A percentile compares a stretch with the other conserved stretches of the same genome.
These are phyloP conservation scores for Brenthis hecate DNA, from an alignment of 2,888 invertebrate species.

Conservation along the genomic window DNA sequence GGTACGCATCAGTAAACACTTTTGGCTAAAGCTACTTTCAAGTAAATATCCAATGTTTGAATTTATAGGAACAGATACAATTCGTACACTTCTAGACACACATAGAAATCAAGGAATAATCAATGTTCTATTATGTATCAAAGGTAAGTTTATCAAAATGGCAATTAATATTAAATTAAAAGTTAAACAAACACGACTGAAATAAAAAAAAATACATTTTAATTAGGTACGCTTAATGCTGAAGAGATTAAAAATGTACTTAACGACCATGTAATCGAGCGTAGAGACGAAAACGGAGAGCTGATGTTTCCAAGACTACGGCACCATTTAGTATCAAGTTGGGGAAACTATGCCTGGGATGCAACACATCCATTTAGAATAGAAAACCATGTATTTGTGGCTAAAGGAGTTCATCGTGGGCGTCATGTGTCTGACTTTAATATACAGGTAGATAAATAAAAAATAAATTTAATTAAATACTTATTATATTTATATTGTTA, in stretches of 20 bases:
- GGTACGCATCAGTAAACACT: constrained; percentile 77
- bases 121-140: constrained; percentile 85
- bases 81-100: constrained; percentile 87
- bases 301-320: constrained; percentile 86
- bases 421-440: constrained; percentile 87
- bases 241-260: constrained; percentile 78
- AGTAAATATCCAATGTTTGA: constrained; percentile 83
- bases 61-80: constrained; percentile 83
- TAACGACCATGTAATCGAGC: constrained; percentile 74
- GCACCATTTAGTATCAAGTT: constrained; percentile 86
- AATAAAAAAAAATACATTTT: neutral
- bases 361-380: constrained; percentile 81
- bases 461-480: neutral
- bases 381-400: constrained; percentile 87
- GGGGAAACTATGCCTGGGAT: constrained; percentile 91
- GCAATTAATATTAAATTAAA: neutral
- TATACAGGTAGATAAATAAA: constrained; percentile 83
- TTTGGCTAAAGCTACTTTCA: constrained; percentile 82
- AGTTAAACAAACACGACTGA: too few relatives aligned
- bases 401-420: constrained; percentile 85
- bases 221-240: constrained; percentile 73
- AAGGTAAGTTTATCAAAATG: constrained; percentile 63
- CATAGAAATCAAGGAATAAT: constrained; percentile 88
- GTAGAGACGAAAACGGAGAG: constrained; percentile 81
- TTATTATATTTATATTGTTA: too few relatives aligned